Evolutionary conservation across 92 coral and sea anemone genomes (phyloP), one percentile per base, ranked within the genome.

Genomic region (Phenganax stokvisi): DNA sequence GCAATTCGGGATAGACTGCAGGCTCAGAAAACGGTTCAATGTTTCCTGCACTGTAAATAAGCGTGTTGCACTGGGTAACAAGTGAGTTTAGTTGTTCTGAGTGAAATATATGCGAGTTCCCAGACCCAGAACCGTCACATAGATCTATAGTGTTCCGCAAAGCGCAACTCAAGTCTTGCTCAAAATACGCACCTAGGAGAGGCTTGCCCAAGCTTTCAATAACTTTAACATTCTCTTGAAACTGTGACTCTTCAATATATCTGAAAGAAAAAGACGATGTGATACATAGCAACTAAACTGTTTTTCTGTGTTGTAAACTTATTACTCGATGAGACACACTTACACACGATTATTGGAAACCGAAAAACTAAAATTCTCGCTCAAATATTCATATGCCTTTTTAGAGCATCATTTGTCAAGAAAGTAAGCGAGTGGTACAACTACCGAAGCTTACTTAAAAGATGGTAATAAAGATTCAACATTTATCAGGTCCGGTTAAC

Each of bases 21-120:
- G 82, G 87, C 62, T 17, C 87, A 29, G 81, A 83, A 51, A 89
- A 88, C 16, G 98, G 98, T 85, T 89, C 96, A 29, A 94, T 92
- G 56, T 94, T 96, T 10, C 98, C 98, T 29, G 90, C 90, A 6
- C 98, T 97, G 97, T 89, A 94, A n/a, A 92, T 83, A 15, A 85
- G 88, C 20, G 87, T 90, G 80, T 89, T 86, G 65, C 97, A 92
- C 86, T 83, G 79, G 37, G 85, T 75, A 59, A 94, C 85, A 13
- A 94, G 92, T 44, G 74, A 76, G 12, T 65, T 85, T 0, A 92
- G 84, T 56, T 94, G 97, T 20, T 55, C 89, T 56, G 86, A 91
- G 86, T 94, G 89, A 92, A 88, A 94, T 79, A 89, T 91, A 70
- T 92, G 92, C 54, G 98, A 90, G 54, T 89, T 88, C 7, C 92